These are phyloP conservation scores for Bothrops jararaca DNA, from an alignment of 2,113 vertebrate species.

Conservation along the genomic window DNA sequence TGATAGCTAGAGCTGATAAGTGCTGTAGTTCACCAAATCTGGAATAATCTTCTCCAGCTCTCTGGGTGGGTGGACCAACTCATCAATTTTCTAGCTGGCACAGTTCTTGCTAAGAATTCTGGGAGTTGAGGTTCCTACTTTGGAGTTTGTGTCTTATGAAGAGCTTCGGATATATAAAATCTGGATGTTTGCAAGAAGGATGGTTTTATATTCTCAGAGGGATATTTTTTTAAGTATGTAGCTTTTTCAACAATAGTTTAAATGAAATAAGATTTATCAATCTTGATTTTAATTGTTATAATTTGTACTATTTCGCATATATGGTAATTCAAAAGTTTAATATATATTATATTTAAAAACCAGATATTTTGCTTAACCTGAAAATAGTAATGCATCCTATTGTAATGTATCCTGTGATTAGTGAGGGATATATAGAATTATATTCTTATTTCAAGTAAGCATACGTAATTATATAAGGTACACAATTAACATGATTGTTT, in stretches of 20 bases:
- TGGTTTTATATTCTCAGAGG: not conserved
- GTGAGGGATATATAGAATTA: not conserved
- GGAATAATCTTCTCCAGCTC: not conserved
- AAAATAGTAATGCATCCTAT: not conserved
- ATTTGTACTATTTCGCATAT: not conserved
- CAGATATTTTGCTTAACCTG: not conserved
- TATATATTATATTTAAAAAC: not conserved
- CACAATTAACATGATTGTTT: not conserved
- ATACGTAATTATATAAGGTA: not conserved
- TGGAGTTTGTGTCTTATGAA: not conserved
- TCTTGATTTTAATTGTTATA: not conserved
- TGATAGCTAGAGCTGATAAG: not conserved
- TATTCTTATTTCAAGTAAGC: not conserved
- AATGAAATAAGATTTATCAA: not conserved
- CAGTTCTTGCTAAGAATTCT: not conserved
- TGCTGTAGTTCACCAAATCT: not conserved
- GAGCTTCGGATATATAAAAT: not conserved
- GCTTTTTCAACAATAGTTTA: not conserved
- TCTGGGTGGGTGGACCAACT: not conserved
- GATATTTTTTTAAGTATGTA: not conserved
- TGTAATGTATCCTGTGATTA: not conserved
- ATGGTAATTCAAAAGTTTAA: not conserved
- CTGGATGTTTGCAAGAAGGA: not conserved
- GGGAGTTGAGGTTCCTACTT: not conserved
- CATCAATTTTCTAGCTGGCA: not conserved